Evolutionary conservation across 2,888 invertebrate genomes (phyloP).

Genomic region (Sturmia bella): DNA sequence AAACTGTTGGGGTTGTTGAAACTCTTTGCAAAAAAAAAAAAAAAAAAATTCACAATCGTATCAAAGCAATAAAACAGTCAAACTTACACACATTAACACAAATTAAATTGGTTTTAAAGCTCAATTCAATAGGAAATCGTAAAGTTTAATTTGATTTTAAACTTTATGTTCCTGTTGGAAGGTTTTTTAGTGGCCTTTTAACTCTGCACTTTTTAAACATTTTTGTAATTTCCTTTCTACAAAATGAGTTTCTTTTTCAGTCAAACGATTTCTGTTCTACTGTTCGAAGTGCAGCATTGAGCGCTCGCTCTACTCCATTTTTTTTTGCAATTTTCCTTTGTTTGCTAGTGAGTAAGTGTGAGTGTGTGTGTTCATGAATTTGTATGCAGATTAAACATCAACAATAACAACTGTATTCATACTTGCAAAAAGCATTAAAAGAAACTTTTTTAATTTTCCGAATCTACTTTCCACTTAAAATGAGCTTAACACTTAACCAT

Average conservation of each 20-base stretch:
- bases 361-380: not conserved
- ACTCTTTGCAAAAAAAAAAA: too few species aligned
- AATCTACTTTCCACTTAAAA: conserved; percentile 61
- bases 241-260: conserved; percentile 55
- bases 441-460: conserved; percentile 36
- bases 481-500: conserved; percentile 63
- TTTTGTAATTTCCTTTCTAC: conserved; percentile 63
- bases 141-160: conserved; percentile 69
- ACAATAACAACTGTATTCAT: not conserved
- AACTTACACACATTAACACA: not conserved
- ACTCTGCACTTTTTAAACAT: conserved; percentile 30
- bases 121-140: conserved; percentile 63
- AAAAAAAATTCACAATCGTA: not conserved
- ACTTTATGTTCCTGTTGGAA: conserved; percentile 56
- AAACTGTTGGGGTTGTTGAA: too few species aligned
- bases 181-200: not conserved
- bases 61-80: not conserved
- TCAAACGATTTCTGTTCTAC: conserved; percentile 37
- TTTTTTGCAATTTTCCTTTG: conserved; percentile 21
- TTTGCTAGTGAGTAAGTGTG: not conserved
- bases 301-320: conserved; percentile 11
- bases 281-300: conserved; percentile 9
- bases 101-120: conserved; percentile 52
- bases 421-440: conserved; percentile 7
- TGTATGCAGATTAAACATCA: not conserved